Percentiles rank a stretch among this genome's conserved stretches.
Conservation (phyloP, 2,113 vertebrate species). For the Eira barbara region DNA sequence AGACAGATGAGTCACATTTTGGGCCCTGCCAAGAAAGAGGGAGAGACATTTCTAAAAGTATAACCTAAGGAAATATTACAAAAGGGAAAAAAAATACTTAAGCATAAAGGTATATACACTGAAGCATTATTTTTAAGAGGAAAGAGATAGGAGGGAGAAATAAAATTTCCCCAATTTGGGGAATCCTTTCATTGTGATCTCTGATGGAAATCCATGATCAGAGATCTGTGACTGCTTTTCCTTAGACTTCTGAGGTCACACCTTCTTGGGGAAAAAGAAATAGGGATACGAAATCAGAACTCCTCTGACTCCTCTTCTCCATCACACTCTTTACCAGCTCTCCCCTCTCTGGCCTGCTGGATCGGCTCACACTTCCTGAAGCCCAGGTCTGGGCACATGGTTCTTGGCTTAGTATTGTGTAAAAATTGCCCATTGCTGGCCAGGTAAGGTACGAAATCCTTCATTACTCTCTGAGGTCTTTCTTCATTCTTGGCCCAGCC, state of each 20-base stretch:
- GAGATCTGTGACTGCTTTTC: neutral
- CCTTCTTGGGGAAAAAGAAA: neutral
- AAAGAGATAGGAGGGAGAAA: neutral
- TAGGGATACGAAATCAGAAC: neutral
- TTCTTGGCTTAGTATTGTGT: neutral
- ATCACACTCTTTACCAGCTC: neutral
- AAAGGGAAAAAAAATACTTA: neutral
- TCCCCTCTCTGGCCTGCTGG: neutral
- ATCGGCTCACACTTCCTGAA: neutral
- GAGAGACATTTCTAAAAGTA: neutral
- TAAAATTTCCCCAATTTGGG: neutral
- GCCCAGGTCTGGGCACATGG: neutral
- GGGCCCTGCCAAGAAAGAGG: neutral
- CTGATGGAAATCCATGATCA: neutral
- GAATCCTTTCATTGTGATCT: neutral
- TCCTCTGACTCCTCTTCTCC: neutral
- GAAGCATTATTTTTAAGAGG: neutral
- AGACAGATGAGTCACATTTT: neutral
- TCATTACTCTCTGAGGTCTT: neutral
- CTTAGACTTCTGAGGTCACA: neutral
- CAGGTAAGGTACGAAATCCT: neutral
- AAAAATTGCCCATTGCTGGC: too few relatives aligned
- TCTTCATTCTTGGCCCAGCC: neutral
- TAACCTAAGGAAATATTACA: neutral
- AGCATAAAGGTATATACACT: neutral